Conservation (phyloP, 1,140 invertebrate genomes). For the Zelostemma sp. region DNA sequence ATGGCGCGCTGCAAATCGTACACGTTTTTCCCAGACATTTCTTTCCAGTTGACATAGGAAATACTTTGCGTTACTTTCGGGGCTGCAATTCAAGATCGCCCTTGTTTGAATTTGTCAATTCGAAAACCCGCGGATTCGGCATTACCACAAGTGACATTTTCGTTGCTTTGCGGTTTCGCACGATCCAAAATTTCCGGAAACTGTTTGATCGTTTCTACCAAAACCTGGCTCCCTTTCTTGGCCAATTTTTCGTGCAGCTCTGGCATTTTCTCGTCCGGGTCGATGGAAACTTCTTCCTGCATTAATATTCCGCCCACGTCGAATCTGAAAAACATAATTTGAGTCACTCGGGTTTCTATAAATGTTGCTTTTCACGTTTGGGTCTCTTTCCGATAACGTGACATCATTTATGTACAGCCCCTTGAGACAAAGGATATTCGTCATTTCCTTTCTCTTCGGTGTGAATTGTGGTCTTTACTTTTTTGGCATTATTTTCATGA, state of each 20-base stretch:
- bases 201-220: slow-evolving; percentile 75
- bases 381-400: not conserved
- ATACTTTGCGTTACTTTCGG: slow-evolving; percentile 76
- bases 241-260: slow-evolving; percentile 78
- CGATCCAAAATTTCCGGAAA: slow-evolving; percentile 73
- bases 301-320: slow-evolving; percentile 87
- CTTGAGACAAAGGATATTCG: not conserved
- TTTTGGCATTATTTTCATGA: slow-evolving; percentile 90
- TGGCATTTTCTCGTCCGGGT: slow-evolving; percentile 74
- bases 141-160: slow-evolving; percentile 79
- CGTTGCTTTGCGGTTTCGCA: slow-evolving; percentile 73
- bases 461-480: too few species aligned
- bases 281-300: slow-evolving; percentile 75
- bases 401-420: not conserved
- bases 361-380: slow-evolving; percentile 1
- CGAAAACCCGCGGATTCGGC: slow-evolving; percentile 10
- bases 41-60: slow-evolving; percentile 75
- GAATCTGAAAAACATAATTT: slow-evolving; percentile 71
- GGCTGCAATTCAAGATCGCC: slow-evolving; percentile 72
- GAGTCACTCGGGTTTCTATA: not conserved
- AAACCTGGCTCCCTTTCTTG: slow-evolving; percentile 76
- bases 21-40: slow-evolving; percentile 73
- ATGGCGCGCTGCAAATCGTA: slow-evolving; percentile 79
- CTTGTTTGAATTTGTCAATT: too few species aligned
- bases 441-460: not conserved